A percentile compares a stretch with the other conserved stretches of the same genome.
Conservation (phyloP, 2,113 vertebrate genomes). For the Asarcornis scutulata region DNA sequence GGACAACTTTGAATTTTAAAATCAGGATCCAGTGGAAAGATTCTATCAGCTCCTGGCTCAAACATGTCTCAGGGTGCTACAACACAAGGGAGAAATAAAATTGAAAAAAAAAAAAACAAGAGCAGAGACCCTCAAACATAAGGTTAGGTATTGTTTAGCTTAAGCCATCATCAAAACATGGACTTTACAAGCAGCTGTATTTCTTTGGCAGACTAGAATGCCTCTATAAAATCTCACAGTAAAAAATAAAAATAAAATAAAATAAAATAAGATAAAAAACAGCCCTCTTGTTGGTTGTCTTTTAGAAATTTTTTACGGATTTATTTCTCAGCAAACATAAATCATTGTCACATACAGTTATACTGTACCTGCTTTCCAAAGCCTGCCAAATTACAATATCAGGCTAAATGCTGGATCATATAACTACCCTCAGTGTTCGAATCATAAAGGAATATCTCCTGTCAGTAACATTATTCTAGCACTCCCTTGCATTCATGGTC, state of each 20-base stretch:
- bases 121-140: background rate
- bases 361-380: constrained; percentile 44
- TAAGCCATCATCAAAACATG: background rate
- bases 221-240: constrained; percentile 24
- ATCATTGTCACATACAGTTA: constrained; percentile 53
- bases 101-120: constrained; percentile 17
- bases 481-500: background rate
- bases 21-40: background rate
- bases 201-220: constrained; percentile 24
- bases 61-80: background rate
- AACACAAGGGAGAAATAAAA: background rate
- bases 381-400: constrained; percentile 30
- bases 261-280: background rate
- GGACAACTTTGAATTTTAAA: background rate
- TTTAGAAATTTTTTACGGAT: constrained; percentile 45
- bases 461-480: background rate
- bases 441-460: background rate
- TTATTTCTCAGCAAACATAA: constrained; percentile 57
- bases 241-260: background rate
- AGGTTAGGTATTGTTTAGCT: constrained; percentile 33
- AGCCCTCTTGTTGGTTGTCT: constrained; percentile 13
- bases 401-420: constrained; percentile 43
- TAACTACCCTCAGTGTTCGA: constrained; percentile 33
- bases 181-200: constrained; percentile 47
- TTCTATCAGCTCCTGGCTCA: background rate